Evolutionary conservation across 1,140 invertebrate genomes (phyloP), one percentile per base, ranked within the genome.

Genomic region (Lucilia cuprina): DNA sequence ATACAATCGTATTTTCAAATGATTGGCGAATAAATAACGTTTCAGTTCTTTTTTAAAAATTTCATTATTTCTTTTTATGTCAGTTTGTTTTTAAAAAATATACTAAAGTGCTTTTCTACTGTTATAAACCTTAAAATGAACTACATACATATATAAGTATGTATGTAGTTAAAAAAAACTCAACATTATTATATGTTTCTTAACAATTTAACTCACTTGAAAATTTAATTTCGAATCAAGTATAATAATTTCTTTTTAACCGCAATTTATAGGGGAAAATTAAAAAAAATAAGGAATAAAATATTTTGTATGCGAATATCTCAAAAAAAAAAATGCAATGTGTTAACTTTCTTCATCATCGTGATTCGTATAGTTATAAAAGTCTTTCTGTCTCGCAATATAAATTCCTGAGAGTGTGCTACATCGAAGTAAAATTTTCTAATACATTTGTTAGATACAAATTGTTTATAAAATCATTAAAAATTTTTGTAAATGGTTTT

Each of bases 291-390:
- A 30, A 30, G 25, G 25, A 30, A 60, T 10, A 60, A 17, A 60
- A 2, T n/a, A 60, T 5, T 17, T n/a, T 41, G 41, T 41, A 41
- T 41, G 41, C 1, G 41, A 41, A 5, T 41, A 14, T 30, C 3
- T 1, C 25, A 30, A 30, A 60, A 17, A 7, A 4, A 2, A 21
- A 21, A 70, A 70, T 70, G 65, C 65, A 70, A 70, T 70, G 65
- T 70, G 65, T 70, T 70, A 70, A 70, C 65, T 70, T 70, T 70
- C 65, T 25, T 70, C 65, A 70, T 70, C 65, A 70, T 70, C 21
- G 19, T 21, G 21, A 19, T 21, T 70, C 65, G 25, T 70, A 70
- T 70, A 21, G 8, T 25, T 21, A 21, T 7, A n/a, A 70, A 70
- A 70, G n/a, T 25, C 65, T 70, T 19, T 14, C 55, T 60, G 55